phyloP scores from a whole-genome alignment of 2,113 vertebrate genomes.

The Numida meleagris region DNA sequence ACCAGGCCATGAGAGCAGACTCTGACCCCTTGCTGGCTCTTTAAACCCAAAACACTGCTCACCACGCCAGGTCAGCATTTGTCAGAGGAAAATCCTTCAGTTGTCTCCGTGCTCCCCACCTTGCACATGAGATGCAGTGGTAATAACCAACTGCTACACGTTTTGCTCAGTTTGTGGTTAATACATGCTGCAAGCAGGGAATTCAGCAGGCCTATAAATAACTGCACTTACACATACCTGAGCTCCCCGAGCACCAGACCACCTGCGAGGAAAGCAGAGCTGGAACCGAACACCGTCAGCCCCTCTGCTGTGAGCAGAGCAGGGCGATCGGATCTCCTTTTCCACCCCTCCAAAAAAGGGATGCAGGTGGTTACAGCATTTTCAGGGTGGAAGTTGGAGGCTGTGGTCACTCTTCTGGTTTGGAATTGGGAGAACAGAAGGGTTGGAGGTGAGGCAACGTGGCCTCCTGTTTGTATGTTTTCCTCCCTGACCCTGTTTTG shows the following conservation, averaged over 20 bases:
- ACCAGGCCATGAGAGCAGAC: background rate
- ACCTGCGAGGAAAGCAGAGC: background rate
- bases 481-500: background rate
- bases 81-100: background rate
- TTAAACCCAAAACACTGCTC: background rate
- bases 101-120: background rate
- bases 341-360: background rate
- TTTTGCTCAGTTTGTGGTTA: slow-evolving; percentile 9
- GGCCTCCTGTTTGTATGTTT: background rate
- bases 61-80: background rate
- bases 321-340: background rate
- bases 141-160: background rate
- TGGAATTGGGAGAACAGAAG: background rate
- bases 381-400: background rate
- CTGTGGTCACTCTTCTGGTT: background rate
- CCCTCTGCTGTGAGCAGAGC: background rate
- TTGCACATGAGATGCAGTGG: background rate
- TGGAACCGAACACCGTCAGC: background rate
- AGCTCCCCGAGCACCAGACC: background rate
- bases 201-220: slow-evolving; percentile 37
- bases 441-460: background rate
- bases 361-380: background rate
- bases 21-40: background rate
- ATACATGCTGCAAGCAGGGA: background rate
- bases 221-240: background rate